Percentiles rank a stretch among this genome's conserved stretches.
These are phyloP conservation scores for Cercopithecus petaurista DNA, from an alignment of 2,797 vertebrate genomes.

Conservation along the genomic window DNA sequence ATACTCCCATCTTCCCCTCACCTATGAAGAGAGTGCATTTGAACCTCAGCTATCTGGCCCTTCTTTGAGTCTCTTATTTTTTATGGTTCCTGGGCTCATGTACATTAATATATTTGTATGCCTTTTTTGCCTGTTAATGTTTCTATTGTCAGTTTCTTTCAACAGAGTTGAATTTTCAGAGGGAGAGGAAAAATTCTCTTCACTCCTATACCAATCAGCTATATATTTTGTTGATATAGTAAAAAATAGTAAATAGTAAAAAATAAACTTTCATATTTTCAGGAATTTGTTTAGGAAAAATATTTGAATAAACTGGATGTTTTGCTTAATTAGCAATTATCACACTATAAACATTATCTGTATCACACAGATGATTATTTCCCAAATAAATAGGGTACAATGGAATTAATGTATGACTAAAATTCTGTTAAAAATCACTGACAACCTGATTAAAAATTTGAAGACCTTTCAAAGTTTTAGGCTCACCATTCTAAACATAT, in stretches of 20 bases:
- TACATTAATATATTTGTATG: not conserved
- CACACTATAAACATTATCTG: not conserved
- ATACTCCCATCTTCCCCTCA: not conserved
- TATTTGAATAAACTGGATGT: not conserved
- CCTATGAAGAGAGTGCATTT: not conserved
- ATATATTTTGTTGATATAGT: not conserved
- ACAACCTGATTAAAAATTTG: not conserved
- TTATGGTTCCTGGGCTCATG: not conserved
- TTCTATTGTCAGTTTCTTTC: not conserved
- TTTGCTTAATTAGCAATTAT: not conserved
- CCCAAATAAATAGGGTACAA: not conserved
- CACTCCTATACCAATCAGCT: not conserved
- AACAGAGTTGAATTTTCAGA: not conserved
- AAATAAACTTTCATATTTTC: not conserved
- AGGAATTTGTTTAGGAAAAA: not conserved
- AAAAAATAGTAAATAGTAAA: not conserved
- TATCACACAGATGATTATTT: not conserved
- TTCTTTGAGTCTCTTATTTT: not conserved
- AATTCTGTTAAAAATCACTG: not conserved
- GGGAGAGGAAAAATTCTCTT: not conserved
- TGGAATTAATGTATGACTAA: not conserved
- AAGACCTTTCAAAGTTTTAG: not conserved
- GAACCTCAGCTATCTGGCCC: not conserved
- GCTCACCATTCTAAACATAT: not conserved
- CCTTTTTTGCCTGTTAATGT: not conserved